Conservation (phyloP, 53 echinoderm and acorn worm genomes). For the Echinometra lucunter region DNA sequence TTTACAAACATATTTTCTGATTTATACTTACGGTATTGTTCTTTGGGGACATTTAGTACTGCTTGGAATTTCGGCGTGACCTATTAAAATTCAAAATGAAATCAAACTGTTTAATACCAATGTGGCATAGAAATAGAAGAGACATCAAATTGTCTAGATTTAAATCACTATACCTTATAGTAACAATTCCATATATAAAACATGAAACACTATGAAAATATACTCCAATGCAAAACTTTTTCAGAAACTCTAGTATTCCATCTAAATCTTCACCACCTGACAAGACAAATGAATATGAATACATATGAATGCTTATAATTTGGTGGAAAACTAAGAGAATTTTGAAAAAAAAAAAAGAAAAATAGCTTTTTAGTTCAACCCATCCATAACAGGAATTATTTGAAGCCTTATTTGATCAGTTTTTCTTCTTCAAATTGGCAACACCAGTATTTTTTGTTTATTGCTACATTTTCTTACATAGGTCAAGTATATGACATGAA, state of each 20-base stretch:
- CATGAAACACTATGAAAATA: neutral
- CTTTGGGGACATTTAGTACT: slow-evolving; percentile 93
- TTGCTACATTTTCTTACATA: no score
- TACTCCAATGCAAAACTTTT: neutral
- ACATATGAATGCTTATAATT: neutral
- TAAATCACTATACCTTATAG: neutral
- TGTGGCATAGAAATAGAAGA: neutral
- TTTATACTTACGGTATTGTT: slow-evolving; percentile 83
- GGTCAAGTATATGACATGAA: no score
- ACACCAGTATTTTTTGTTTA: no score
- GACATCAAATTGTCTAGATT: neutral
- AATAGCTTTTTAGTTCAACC: no score
- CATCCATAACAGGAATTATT: no score
- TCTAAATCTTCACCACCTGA: neutral
- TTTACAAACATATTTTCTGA: neutral
- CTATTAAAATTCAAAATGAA: slow-evolving; percentile 51
- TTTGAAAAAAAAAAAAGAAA: no score
- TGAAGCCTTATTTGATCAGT: no score
- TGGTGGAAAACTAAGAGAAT: neutral
- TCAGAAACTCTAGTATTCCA: neutral
- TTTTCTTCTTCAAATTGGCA: no score
- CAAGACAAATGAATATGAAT: neutral
- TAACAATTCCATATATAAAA: neutral
- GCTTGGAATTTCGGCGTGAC: slow-evolving; percentile 97
- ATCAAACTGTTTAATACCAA: neutral